These are phyloP conservation scores for Actinostola sp. DNA, from an alignment of 92 coral and sea anemone species.

Conservation along the genomic window DNA sequence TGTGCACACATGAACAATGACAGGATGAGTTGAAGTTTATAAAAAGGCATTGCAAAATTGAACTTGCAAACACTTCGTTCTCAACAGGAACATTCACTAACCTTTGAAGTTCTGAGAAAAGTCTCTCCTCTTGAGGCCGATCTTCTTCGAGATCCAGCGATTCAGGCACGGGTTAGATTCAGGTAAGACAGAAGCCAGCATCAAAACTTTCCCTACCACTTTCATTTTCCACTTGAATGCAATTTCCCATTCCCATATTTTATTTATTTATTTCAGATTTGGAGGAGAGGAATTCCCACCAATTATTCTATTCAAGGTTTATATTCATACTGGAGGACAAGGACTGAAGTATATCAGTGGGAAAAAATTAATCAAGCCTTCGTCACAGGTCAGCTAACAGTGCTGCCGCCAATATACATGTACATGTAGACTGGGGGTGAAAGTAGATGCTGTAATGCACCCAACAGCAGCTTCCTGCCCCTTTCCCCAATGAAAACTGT, in stretches of 20 bases:
- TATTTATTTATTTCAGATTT: conserved; percentile 53
- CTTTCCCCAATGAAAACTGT: too few relatives aligned
- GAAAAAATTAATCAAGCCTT: conserved; percentile 84
- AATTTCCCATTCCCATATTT: neutral
- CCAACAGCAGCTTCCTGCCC: too few relatives aligned
- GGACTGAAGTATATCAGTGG: conserved; percentile 97
- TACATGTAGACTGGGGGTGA: neutral
- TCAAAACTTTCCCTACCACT: neutral
- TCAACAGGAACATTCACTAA: conserved; percentile 92
- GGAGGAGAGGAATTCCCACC: conserved; percentile 99
- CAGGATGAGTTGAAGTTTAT: too few relatives aligned
- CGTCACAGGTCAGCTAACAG: conserved; percentile 69
- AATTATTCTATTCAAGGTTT: conserved; percentile 91
- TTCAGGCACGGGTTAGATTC: conserved; percentile 89
- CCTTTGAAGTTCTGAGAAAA: conserved; percentile 91
- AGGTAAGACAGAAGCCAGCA: conserved; percentile 54
- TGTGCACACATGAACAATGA: too few relatives aligned
- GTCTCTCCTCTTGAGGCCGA: conserved; percentile 97
- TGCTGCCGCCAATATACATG: neutral
- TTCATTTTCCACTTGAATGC: neutral
- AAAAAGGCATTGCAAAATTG: neutral
- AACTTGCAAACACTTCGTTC: neutral
- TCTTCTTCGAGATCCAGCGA: conserved; percentile 84
- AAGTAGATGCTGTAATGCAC: too few relatives aligned
- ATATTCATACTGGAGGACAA: conserved; percentile 83